These are phyloP conservation scores for Scortum barcoo DNA, from an alignment of 2,113 vertebrate species.

Conservation along the genomic window DNA sequence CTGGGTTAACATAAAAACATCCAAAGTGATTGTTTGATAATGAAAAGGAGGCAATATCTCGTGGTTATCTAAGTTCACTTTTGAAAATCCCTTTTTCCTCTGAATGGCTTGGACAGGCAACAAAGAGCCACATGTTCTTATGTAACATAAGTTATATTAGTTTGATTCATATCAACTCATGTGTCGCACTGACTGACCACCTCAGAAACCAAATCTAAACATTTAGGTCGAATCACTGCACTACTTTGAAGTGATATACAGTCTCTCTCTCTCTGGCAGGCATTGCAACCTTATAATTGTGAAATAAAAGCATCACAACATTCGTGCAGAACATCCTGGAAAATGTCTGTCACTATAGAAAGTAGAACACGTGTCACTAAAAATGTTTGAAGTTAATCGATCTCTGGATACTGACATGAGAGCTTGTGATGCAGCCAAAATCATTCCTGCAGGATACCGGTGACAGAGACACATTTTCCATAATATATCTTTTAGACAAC, in stretches of 20 bases:
- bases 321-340: not conserved
- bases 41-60: slow-evolving; percentile 45
- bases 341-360: not conserved
- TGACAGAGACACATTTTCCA: not conserved
- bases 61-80: slow-evolving; percentile 22
- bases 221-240: slow-evolving; percentile 20
- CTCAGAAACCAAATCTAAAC: not conserved
- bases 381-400: not conserved
- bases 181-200: not conserved
- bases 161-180: not conserved
- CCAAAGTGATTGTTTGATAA: slow-evolving; percentile 33
- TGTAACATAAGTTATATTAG: not conserved
- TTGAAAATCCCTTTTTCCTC: slow-evolving; percentile 6
- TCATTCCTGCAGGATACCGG: not conserved
- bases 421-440: not conserved
- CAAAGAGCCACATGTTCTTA: slow-evolving; percentile 4
- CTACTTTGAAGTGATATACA: not conserved
- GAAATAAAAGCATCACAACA: not conserved
- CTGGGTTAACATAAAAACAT: slow-evolving; percentile 65
- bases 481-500: no score
- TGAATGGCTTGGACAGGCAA: slow-evolving; percentile 3
- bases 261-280: not conserved
- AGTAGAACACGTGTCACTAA: not conserved
- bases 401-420: not conserved
- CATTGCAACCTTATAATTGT: not conserved